Conservation (phyloP, 2,113 vertebrate genomes). For the Vulpes vulpes region DNA sequence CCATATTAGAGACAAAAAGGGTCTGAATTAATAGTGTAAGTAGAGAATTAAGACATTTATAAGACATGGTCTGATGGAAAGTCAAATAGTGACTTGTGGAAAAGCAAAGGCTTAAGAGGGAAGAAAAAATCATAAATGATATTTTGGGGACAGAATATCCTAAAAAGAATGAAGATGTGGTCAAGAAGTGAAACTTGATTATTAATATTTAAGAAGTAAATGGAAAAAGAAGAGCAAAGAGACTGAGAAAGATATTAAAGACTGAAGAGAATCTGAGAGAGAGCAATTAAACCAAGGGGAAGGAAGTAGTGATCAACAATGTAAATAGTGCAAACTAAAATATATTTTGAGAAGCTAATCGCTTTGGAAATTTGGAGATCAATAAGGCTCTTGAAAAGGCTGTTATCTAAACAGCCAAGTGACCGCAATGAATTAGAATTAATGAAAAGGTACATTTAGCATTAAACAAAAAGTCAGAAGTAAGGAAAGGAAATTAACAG, state of each 20-base stretch:
- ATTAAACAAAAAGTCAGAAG: not conserved
- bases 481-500: constrained; percentile 1
- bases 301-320: not conserved
- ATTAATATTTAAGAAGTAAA: not conserved
- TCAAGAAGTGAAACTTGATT: not conserved
- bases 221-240: not conserved
- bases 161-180: not conserved
- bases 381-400: not conserved
- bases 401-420: not conserved
- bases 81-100: not conserved
- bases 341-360: not conserved
- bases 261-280: not conserved
- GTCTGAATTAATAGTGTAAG: not conserved
- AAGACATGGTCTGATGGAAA: not conserved
- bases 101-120: not conserved
- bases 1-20: not conserved
- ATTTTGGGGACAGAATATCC: not conserved
- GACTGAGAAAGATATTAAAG: not conserved
- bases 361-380: not conserved
- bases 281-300: not conserved
- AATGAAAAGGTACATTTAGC: not conserved
- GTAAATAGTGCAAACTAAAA: not conserved
- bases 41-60: constrained; percentile 24
- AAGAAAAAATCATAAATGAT: not conserved
- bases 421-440: not conserved